Conservation (phyloP, 2,113 vertebrate genomes). For the Nycticebus coucang region DNA sequence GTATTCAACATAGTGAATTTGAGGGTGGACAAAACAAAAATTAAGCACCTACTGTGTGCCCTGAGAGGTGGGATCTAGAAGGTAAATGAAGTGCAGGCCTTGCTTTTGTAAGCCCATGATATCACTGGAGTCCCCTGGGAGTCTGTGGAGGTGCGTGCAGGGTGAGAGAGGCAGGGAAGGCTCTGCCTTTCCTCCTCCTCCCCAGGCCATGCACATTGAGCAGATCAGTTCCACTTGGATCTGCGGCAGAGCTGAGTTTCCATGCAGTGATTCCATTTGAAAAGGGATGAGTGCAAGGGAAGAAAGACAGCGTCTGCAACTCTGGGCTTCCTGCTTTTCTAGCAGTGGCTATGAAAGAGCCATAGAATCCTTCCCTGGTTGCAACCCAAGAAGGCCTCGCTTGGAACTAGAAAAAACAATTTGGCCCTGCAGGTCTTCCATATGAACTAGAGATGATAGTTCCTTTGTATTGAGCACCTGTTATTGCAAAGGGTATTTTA, state of each 20-base stretch:
- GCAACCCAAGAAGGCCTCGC: neutral
- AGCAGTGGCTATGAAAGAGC: neutral
- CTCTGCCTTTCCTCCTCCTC: no score
- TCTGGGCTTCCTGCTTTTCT: neutral
- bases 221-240: no score
- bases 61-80: neutral
- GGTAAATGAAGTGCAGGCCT: neutral
- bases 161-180: neutral
- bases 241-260: neutral
- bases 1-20: no score
- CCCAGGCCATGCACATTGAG: accelerated
- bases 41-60: neutral
- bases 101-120: neutral
- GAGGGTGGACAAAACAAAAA: no score
- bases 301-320: neutral
- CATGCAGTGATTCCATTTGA: neutral
- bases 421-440: neutral
- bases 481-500: neutral
- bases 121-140: neutral
- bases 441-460: neutral
- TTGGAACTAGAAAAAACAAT: neutral
- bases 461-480: neutral
- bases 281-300: neutral
- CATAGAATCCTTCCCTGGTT: neutral
- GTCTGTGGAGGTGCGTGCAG: neutral